phyloP scores from a whole-genome alignment of 2,113 vertebrate genomes.

The Hepsetus odoe region DNA sequence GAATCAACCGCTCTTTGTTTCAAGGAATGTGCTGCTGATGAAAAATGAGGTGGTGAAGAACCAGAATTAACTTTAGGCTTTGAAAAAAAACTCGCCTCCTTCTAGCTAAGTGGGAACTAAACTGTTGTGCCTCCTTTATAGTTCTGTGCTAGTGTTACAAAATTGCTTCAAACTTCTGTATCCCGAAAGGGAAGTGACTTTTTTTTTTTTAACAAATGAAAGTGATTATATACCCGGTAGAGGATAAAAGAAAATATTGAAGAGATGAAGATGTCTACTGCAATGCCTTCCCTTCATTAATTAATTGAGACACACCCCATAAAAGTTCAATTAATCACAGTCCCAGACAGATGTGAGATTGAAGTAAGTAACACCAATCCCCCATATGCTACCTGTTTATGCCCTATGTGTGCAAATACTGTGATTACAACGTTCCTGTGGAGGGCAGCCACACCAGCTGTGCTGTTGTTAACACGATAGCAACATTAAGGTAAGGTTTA shows the following conservation, averaged over 20 bases:
- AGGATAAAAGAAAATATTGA: not conserved
- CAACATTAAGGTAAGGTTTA: constrained; percentile 54
- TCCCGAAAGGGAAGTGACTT: not conserved
- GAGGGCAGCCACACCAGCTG: constrained; percentile 66
- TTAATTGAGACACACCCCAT: constrained; percentile 23
- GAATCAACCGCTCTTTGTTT: constrained; percentile 59
- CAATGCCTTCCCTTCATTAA: not conserved
- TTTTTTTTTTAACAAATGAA: not conserved
- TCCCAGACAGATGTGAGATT: constrained; percentile 66
- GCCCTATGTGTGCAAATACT: constrained; percentile 59
- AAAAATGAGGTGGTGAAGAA: constrained; percentile 20
- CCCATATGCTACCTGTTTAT: constrained; percentile 74
- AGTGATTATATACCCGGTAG: not conserved
- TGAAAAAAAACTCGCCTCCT: not conserved
- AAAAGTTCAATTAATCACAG: constrained; percentile 68
- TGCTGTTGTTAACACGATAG: constrained; percentile 64
- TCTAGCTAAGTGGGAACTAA: not conserved
- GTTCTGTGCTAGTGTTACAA: not conserved
- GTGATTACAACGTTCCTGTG: constrained; percentile 66
- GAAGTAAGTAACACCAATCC: constrained; percentile 64
- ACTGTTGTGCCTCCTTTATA: not conserved
- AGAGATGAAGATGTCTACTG: not conserved
- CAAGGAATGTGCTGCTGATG: not conserved
- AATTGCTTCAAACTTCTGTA: not conserved
- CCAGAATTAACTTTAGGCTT: not conserved